A percentile compares a stretch with the other conserved stretches of the same genome.
These are phyloP conservation scores for Vollenhovia emeryi DNA, from an alignment of 1,140 invertebrate genomes.

Conservation along the genomic window DNA sequence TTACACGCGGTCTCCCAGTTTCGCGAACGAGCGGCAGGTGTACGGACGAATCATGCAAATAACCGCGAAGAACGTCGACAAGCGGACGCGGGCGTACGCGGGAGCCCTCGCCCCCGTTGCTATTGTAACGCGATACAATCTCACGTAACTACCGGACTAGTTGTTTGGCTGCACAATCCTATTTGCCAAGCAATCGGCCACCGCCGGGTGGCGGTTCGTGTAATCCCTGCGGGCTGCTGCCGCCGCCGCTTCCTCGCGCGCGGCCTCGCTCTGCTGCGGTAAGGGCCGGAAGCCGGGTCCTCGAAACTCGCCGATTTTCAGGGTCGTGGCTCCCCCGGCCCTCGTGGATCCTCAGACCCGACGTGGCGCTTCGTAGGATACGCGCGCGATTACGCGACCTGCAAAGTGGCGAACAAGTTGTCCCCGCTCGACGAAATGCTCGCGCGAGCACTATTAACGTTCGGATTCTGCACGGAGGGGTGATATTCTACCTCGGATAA, in stretches of 20 bases:
- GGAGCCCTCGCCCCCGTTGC: neutral
- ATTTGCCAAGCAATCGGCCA: constrained; percentile 77
- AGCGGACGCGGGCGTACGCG: constrained; percentile 39
- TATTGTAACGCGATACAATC: constrained; percentile 69
- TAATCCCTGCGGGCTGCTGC: constrained; percentile 63
- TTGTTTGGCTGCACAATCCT: constrained; percentile 77
- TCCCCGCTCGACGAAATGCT: neutral
- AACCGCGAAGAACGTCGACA: constrained; percentile 38
- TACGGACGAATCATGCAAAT: constrained; percentile 45
- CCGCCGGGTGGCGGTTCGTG: constrained; percentile 64
- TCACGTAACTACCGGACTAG: constrained; percentile 67
- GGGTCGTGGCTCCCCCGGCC: constrained; percentile 63
- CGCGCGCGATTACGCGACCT: neutral
- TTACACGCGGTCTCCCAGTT: neutral
- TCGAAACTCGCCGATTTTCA: constrained; percentile 69
- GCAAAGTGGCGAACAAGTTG: neutral
- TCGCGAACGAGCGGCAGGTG: no score
- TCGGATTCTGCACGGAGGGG: neutral
- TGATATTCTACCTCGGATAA: neutral
- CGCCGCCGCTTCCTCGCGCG: neutral
- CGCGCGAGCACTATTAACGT: constrained; percentile 4
- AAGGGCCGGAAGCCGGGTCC: constrained; percentile 53
- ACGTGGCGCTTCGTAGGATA: neutral
- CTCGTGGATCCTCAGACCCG: no score
- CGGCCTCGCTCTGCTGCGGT: constrained; percentile 41